Percentiles rank a stretch among this genome's conserved stretches.
Evolutionary conservation across 2,888 invertebrate genomes (phyloP).

Genomic region (Phymatocera aterrima): DNA sequence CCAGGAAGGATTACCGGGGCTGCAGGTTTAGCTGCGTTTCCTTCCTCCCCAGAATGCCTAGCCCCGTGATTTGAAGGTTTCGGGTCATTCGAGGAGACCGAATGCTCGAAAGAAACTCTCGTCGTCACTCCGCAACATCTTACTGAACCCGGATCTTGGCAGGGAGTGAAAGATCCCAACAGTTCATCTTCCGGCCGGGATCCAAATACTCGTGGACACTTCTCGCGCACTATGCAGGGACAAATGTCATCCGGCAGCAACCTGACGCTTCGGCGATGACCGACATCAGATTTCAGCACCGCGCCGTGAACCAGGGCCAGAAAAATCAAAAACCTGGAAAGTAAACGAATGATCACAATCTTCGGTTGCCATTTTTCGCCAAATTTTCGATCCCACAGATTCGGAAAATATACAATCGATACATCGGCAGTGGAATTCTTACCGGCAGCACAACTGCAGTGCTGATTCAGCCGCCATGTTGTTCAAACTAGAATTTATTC

Average conservation of each 20-base stretch:
- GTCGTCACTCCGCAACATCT: slow-evolving; percentile 29
- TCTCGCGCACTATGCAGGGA: slow-evolving; percentile 19
- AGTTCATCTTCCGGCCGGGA: slow-evolving; percentile 11
- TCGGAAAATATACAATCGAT: too few relatives aligned
- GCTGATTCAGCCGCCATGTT: slow-evolving; percentile 2
- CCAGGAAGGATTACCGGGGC: not conserved
- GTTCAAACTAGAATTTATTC: not conserved
- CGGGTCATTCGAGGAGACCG: not conserved
- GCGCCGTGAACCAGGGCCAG: slow-evolving; percentile 8
- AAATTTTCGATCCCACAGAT: too few relatives aligned
- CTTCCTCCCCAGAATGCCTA: not conserved
- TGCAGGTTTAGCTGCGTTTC: not conserved
- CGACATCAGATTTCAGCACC: not conserved
- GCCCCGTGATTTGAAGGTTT: not conserved
- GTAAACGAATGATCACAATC: not conserved
- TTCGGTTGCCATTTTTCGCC: not conserved
- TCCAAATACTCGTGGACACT: slow-evolving; percentile 29
- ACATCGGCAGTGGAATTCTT: not conserved
- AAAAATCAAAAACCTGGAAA: slow-evolving; percentile 16
- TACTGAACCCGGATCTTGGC: not conserved
- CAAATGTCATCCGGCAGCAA: slow-evolving; percentile 22
- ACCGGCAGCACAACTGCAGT: slow-evolving; percentile 5
- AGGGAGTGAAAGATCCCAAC: slow-evolving; percentile 23
- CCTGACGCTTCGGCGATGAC: too few relatives aligned
- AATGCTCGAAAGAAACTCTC: not conserved